Conservation (phyloP, 1,140 invertebrate species). For the Trichonephila clavipes region DNA sequence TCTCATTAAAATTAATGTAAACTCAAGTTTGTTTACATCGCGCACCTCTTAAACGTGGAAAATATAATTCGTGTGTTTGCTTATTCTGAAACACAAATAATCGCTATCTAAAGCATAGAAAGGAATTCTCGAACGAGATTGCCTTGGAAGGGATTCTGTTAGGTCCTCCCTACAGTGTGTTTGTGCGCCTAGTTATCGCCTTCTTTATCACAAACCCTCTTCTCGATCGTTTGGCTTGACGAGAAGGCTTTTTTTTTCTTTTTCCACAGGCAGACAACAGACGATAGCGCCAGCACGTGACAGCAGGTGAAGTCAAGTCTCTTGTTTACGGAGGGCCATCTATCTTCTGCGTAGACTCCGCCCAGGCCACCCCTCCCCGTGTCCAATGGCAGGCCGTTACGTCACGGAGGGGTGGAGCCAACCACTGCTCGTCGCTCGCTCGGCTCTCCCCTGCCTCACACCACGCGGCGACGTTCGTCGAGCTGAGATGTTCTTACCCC, state of each 20-base stretch:
- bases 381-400: slow-evolving; percentile 39
- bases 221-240: slow-evolving; percentile 42
- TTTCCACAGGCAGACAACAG: slow-evolving; percentile 35
- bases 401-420: slow-evolving; percentile 42
- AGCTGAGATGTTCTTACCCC: slow-evolving; percentile 68
- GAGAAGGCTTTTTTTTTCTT: slow-evolving; percentile 15
- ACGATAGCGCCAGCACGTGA: slow-evolving; percentile 63
- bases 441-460: slow-evolving; percentile 40
- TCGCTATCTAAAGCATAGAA: background rate
- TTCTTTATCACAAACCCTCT: slow-evolving; percentile 19
- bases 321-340: slow-evolving; percentile 74
- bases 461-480: slow-evolving; percentile 69
- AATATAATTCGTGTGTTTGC: background rate
- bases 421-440: slow-evolving; percentile 13
- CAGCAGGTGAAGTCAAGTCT: slow-evolving; percentile 69
- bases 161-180: background rate
- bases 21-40: background rate
- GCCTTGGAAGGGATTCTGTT: background rate
- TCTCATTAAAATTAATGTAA: no score
- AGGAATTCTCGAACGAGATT: background rate
- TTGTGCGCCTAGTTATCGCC: slow-evolving; percentile 42
- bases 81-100: background rate
- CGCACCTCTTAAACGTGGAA: background rate
- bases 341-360: slow-evolving; percentile 48
- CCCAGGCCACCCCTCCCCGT: slow-evolving; percentile 44